phyloP scores from a whole-genome alignment of 2,797 vertebrate genomes.

The Paratrypauchen microcephalus region DNA sequence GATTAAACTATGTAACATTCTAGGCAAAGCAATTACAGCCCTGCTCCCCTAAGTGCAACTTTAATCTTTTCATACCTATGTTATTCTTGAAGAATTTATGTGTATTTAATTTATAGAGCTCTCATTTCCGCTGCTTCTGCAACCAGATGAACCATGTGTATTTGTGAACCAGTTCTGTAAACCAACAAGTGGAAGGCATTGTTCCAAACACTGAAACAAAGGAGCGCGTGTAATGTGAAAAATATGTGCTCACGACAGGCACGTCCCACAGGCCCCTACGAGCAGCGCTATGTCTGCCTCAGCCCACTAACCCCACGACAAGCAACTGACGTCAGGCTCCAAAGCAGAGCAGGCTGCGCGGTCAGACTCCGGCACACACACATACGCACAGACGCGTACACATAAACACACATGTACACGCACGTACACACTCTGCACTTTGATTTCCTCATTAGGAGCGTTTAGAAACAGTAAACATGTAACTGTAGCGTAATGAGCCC shows the following conservation, averaged over 20 bases:
- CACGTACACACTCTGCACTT: slow-evolving; percentile 38
- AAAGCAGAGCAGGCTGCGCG: slow-evolving; percentile 26
- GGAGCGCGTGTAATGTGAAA: background rate
- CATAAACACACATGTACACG: background rate
- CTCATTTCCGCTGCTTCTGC: too few species aligned
- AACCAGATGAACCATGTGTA: background rate
- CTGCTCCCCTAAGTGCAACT: too few species aligned
- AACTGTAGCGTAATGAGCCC: slow-evolving; percentile 72
- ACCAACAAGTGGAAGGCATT: background rate
- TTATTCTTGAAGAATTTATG: too few species aligned
- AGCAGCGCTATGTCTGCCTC: slow-evolving; percentile 17
- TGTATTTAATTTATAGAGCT: background rate
- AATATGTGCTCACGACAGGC: slow-evolving; percentile 1
- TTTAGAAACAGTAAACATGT: slow-evolving; percentile 78
- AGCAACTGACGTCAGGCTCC: slow-evolving; percentile 5
- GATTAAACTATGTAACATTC: too few species aligned
- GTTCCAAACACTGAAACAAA: background rate
- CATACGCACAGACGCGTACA: background rate
- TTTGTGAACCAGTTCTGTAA: background rate
- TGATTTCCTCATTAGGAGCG: slow-evolving; percentile 75
- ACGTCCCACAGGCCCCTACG: slow-evolving; percentile 1
- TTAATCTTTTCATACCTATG: too few species aligned
- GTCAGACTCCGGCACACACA: slow-evolving; percentile 33
- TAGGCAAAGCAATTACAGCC: too few species aligned
- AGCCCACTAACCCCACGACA: slow-evolving; percentile 25